A percentile compares a stretch with the other conserved stretches of the same genome.
phyloP scores from a whole-genome alignment of 1,140 invertebrate species.

The Oryctes rhinoceros region DNA sequence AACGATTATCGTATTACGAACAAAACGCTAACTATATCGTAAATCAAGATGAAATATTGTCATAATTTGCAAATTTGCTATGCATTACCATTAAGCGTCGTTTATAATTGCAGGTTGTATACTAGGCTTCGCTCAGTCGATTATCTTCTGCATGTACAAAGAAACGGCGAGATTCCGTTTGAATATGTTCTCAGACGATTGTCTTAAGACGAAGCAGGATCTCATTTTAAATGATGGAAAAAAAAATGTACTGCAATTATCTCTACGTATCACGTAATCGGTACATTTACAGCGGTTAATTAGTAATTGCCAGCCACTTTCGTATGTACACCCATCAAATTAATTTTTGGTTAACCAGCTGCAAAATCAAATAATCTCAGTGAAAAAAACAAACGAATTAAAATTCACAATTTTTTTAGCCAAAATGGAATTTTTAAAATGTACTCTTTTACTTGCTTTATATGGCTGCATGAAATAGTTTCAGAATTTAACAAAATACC shows the following conservation, averaged over 20 bases:
- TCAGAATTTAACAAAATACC: too few relatives aligned
- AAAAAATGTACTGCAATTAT: neutral
- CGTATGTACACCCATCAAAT: too few relatives aligned
- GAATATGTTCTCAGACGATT: slow-evolving; percentile 16
- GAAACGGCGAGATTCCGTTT: neutral
- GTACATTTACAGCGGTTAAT: too few relatives aligned
- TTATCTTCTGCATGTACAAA: slow-evolving; percentile 14
- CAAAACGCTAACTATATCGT: slow-evolving; percentile 23
- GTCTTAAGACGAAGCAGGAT: neutral
- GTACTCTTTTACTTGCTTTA: too few relatives aligned
- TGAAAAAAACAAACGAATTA: too few relatives aligned
- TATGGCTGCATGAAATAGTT: too few relatives aligned
- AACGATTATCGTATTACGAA: slow-evolving; percentile 34
- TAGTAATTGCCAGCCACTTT: too few relatives aligned
- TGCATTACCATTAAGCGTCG: slow-evolving; percentile 35
- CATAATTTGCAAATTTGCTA: slow-evolving; percentile 35
- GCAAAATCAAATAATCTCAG: too few relatives aligned
- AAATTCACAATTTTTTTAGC: too few relatives aligned
- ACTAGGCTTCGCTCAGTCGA: slow-evolving; percentile 12
- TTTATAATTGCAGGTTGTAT: slow-evolving; percentile 32
- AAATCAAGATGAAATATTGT: slow-evolving; percentile 36
- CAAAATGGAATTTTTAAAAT: too few relatives aligned
- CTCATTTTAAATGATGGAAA: neutral
- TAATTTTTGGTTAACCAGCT: too few relatives aligned
- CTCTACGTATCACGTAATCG: too few relatives aligned